phyloP scores from a whole-genome alignment of 1,140 invertebrate species.

The Trichonephila inaurata region DNA sequence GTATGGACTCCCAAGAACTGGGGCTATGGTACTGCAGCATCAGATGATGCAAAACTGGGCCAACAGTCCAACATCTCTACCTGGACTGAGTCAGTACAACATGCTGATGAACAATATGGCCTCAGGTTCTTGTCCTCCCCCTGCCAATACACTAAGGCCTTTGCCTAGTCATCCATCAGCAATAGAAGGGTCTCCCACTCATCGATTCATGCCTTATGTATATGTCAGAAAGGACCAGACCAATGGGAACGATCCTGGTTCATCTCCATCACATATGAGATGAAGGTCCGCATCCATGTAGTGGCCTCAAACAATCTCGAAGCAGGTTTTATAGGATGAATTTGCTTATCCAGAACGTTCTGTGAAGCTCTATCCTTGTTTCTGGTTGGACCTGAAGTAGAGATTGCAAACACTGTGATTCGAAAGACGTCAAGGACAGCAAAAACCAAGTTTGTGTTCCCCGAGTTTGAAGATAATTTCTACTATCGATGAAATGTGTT shows the following conservation, averaged over 20 bases:
- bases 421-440: neutral
- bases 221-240: slow-evolving; percentile 54
- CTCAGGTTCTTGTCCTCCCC: slow-evolving; percentile 46
- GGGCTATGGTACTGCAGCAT: slow-evolving; percentile 9
- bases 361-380: neutral
- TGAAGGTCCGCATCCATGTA: neutral
- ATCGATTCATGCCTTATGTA: slow-evolving; percentile 70
- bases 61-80: slow-evolving; percentile 30
- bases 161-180: slow-evolving; percentile 60
- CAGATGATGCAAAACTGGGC: slow-evolving; percentile 44
- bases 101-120: slow-evolving; percentile 71
- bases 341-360: neutral
- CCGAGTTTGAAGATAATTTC: neutral
- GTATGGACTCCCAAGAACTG: slow-evolving; percentile 5
- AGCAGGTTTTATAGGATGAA: neutral
- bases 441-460: neutral
- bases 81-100: slow-evolving; percentile 66
- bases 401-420: too few species aligned
- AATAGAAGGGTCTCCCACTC: slow-evolving; percentile 27
- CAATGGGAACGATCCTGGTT: slow-evolving; percentile 39
- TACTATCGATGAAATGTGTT: neutral
- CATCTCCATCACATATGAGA: slow-evolving; percentile 55
- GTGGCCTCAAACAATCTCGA: neutral
- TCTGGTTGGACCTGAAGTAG: neutral
- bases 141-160: slow-evolving; percentile 47